A percentile compares a stretch with the other conserved stretches of the same genome.
Evolutionary conservation across 2,113 vertebrate genomes (phyloP).

Genomic region (Oryzias javanicus): DNA sequence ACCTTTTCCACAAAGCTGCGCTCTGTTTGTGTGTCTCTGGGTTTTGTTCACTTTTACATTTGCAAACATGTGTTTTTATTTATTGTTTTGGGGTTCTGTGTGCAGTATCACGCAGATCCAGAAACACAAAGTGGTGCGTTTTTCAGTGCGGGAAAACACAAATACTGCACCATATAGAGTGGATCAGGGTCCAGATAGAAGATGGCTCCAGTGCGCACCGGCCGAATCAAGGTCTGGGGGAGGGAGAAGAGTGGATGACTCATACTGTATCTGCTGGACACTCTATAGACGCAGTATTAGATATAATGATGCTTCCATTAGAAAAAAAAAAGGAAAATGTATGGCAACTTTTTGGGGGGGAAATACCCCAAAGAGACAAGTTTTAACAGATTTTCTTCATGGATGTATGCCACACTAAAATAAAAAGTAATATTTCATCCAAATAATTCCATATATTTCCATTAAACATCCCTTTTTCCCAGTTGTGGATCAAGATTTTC

Average conservation of each 20-base stretch:
- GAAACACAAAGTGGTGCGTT: background rate
- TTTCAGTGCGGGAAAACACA: conserved; percentile 1
- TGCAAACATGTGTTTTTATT: background rate
- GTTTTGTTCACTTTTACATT: conserved; percentile 4
- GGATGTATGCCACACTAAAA: no score
- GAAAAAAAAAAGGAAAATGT: background rate
- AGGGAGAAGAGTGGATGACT: conserved; percentile 75
- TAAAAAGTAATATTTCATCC: no score
- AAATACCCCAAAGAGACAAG: no score
- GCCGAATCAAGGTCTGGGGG: conserved; percentile 54
- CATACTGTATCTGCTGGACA: conserved; percentile 70
- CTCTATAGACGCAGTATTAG: conserved; percentile 53
- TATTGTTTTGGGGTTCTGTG: background rate
- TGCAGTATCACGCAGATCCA: background rate
- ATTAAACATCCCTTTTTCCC: background rate
- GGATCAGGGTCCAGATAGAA: conserved; percentile 17
- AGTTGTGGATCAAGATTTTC: conserved; percentile 8
- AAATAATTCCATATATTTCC: background rate
- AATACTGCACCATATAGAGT: conserved; percentile 1
- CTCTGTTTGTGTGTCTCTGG: conserved; percentile 4
- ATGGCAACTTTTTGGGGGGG: background rate
- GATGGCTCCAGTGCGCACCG: conserved; percentile 13
- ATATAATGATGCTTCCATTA: conserved; percentile 28
- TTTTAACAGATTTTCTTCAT: no score
- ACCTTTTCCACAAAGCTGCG: conserved; percentile 62